Evolutionary conservation across 2,113 vertebrate genomes (phyloP).

Genomic region (Eudorcas thomsonii): DNA sequence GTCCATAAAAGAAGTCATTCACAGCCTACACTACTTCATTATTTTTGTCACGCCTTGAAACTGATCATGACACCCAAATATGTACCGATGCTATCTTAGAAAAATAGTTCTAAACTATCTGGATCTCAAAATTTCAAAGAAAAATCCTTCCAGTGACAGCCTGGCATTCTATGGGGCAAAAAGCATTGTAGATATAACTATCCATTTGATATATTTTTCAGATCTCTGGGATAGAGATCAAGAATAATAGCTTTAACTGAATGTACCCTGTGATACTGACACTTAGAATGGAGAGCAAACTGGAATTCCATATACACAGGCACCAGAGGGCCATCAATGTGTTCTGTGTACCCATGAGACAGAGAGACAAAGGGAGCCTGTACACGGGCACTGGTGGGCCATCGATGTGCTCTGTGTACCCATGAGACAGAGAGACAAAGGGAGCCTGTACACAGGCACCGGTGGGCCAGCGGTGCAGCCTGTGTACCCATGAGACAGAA

Average conservation of each 20-base stretch:
- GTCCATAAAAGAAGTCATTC: background rate
- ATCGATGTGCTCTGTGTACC: no score
- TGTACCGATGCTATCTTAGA: background rate
- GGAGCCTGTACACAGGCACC: no score
- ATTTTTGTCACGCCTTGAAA: background rate
- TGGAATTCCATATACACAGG: background rate
- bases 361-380: background rate
- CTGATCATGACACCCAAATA: background rate
- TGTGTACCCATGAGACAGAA: no score
- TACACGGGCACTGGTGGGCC: no score
- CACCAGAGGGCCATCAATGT: rapidly evolving
- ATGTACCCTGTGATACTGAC: background rate
- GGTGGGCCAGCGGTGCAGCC: no score
- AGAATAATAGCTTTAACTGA: background rate
- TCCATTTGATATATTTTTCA: background rate
- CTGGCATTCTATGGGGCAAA: background rate
- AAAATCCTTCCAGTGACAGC: background rate
- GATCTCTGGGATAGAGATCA: background rate
- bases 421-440: no score
- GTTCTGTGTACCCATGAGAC: no score
- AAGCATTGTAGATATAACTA: background rate
- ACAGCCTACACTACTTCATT: background rate
- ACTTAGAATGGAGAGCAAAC: background rate
- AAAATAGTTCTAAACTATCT: background rate
- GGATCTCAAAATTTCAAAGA: slow-evolving; percentile 1